Evolutionary conservation across 2,888 invertebrate genomes (phyloP), one percentile per base, ranked within the genome.

Genomic region (Petrolisthes manimaculis): DNA sequence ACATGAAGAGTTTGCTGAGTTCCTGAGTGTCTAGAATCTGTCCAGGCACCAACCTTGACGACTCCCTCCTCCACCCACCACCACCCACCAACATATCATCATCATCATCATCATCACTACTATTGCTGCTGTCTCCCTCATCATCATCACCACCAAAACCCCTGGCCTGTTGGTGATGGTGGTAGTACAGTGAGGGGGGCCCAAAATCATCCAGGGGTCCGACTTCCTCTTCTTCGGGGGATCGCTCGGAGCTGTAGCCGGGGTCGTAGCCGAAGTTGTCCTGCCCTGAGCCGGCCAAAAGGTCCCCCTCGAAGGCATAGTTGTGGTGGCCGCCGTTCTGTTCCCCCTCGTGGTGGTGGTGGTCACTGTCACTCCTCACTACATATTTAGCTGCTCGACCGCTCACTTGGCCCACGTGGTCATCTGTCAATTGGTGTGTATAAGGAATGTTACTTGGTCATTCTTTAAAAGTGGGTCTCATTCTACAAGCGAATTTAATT

Each of bases 191-290:
- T 37, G 37, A 37, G 37, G 37, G 37, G 18, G 71, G 69, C 53
- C 71, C 83, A 53, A 83, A 53, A n/a, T 83, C 83, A 53, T 51
- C 51, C 51, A 37, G 37, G 14, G 84, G 88, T 5, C 84, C 86
- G 5, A 84, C 69, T 9, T 90, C 88, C 61, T 89, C 89, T 2
- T 88, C 90, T 55, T 90, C 90, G 9, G 90, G 90, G 4, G 90
- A 90, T 61, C 88, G 83, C 86, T 90, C 90, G 5, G 90, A 90
- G 69, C 88, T 86, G 79, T 90, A 90, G 67, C 90, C 90, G 9
- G 90, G 86, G 78, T 90, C 90, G 67, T 88, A 90, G 37, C 88
- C 75, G 61, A 78, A 83, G 54, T 86, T 84, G 51, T 89, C 84
- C 18, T 84, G 86, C 3, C 88, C 88, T 5, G 61, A 21, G n/a